Evolutionary conservation across 92 coral and sea anemone genomes (phyloP), one percentile per base, ranked within the genome.

Genomic region (Isaurus tuberculatus): DNA sequence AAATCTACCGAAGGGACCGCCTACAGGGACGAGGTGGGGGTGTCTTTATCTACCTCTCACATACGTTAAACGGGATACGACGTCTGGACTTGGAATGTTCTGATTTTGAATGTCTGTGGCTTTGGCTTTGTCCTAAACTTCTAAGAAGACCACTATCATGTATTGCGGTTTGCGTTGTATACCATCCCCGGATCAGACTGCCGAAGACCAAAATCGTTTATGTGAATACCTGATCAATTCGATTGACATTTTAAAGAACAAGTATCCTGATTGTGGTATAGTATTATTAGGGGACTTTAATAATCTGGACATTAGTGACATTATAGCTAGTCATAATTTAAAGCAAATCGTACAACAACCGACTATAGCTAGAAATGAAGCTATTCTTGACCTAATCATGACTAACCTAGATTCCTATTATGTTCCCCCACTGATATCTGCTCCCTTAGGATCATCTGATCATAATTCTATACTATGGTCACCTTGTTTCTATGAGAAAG

Each of bases 201-300:
- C 66, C 43, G 70, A 83, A 70, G 80, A 70, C 25, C 86, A 70
- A 37, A 29, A 80, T 27, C 55, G 43, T 49, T 67, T 83, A 33
- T 30, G 65, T 34, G 66, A 83, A 31, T 83, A 83, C 57, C 65
- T 83, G 37, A 70, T 72, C 49, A 66, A 33, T 33, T 51, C 79
- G 44, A 72, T 72, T 36, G 80, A 83, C 70, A 30, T 70, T 23
- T 20, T 83, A 20, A 65, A 46, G 32, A 83, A 70, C 65, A 70
- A 83, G 67, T 49, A 83, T 33, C 75, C 86, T n/a, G 67, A 83
- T 33, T 53, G 86, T 83, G 86, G 86, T 17, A n/a, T n/a, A n/a
- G n/a, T n/a, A n/a, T n/a, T n/a, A n/a, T n/a, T n/a, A n/a, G n/a
- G n/a, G n/a, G n/a, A n/a, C n/a, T n/a, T n/a, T n/a, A n/a, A n/a